Evolutionary conservation across 2,113 vertebrate genomes (phyloP).

Genomic region (Strix uralensis): DNA sequence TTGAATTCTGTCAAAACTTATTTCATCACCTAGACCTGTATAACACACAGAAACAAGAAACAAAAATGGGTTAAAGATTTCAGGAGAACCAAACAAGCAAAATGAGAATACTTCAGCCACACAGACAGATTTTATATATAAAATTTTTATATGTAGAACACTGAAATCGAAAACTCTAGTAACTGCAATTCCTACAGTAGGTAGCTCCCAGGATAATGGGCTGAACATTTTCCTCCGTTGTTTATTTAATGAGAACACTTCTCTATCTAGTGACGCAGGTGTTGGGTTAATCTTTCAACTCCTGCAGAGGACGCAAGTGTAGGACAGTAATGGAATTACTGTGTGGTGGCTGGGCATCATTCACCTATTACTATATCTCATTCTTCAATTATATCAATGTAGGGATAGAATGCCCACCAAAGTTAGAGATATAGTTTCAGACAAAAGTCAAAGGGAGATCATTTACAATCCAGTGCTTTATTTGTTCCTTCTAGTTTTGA

Average conservation of each 20-base stretch:
- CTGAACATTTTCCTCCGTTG: neutral
- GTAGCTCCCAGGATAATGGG: neutral
- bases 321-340: neutral
- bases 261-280: neutral
- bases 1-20: neutral
- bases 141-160: neutral
- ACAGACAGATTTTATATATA: neutral
- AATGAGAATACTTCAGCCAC: neutral
- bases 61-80: neutral
- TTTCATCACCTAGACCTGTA: neutral
- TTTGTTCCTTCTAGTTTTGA: neutral
- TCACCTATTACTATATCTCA: neutral
- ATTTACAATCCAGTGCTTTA: neutral
- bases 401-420: neutral
- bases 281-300: slow-evolving; percentile 19
- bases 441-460: neutral
- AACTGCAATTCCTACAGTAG: neutral
- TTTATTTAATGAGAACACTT: slow-evolving; percentile 11
- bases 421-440: neutral
- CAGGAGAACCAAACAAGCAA: neutral
- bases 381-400: neutral
- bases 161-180: neutral
- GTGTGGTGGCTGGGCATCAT: neutral
- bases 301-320: neutral
- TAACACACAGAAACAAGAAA: neutral